Evolutionary conservation across 2,797 vertebrate genomes (phyloP), one percentile per base, ranked within the genome.

Genomic region (Arrhamphus sclerolepis): DNA sequence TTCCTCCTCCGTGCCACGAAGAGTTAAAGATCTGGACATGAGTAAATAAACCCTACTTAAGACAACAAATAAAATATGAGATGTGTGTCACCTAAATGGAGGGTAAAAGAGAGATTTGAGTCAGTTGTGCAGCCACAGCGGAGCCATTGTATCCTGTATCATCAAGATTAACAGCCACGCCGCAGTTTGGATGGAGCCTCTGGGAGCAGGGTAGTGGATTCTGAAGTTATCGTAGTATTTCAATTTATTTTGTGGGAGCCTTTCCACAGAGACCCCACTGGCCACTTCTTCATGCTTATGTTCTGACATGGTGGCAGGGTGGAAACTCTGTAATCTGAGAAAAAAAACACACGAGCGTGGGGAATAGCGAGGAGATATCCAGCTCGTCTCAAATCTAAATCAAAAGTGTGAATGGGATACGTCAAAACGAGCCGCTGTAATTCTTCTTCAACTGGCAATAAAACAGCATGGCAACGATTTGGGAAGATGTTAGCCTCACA

Each of bases 81-180:
- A 63, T 76, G 56, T 44, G 17, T 68, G 72, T 86, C 70, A 69
- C 38, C 51, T 70, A 64, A 77, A 68, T 58, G 43, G 19, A 64
- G 51, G 42, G 29, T 51, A 67, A 67, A 66, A 68, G 28, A 29
- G 46, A 55, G 67, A 66, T 69, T 52, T 75, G 31, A 67, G 72
- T 70, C 72, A 40, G 2, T 66, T 17, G 61, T 18, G 55, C 68
- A 83, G 87, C 80, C 81, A 62, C 56, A 24, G 71, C 10, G 53
- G 82, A 85, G 80, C 78, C 78, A 18, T 73, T 72, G 56, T 62
- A 68, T 83, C 65, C 62, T 61, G 70, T 78, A 63, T 75, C 78
- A 70, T 80, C 66, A 77, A 85, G 88, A 90, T 87, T 84, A 88
- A 90, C 86, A 70, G 70, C 84, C 49, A 44, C 52, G 28, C 58